These are phyloP conservation scores for Tichodroma muraria DNA, from an alignment of 2,113 vertebrate species.

Conservation along the genomic window DNA sequence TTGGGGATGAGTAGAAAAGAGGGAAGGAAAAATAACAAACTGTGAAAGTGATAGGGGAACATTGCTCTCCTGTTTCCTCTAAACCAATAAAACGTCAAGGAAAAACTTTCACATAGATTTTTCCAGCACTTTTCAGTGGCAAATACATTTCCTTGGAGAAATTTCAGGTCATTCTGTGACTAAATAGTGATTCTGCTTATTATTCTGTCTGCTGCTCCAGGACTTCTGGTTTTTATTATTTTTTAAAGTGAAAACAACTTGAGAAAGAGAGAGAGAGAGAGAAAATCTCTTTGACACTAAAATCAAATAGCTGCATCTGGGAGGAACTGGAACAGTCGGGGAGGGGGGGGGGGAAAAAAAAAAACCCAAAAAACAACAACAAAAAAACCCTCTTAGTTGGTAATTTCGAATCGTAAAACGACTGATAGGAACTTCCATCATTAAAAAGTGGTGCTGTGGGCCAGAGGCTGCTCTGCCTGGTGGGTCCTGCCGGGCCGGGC, in stretches of 20 bases:
- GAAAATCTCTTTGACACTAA: neutral
- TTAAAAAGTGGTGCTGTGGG: fast-evolving
- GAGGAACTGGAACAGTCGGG: neutral
- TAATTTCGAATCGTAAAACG: neutral
- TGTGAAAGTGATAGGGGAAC: neutral
- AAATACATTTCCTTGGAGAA: neutral
- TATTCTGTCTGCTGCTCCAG: neutral
- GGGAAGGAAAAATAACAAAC: neutral
- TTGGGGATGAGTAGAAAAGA: neutral
- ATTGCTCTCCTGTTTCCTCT: conserved; percentile 24
- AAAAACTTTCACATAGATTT: neutral
- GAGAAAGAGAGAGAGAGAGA: neutral
- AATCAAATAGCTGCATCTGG: neutral
- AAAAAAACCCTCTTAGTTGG: neutral
- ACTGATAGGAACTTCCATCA: fast-evolving
- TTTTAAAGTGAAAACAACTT: conserved; percentile 2
- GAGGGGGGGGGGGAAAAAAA: too few species aligned
- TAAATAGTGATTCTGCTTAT: neutral
- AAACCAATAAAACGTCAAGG: neutral
- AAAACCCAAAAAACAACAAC: neutral
- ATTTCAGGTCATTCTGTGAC: conserved; percentile 10
- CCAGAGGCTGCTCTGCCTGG: neutral
- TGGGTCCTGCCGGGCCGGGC: neutral
- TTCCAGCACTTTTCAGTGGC: neutral
- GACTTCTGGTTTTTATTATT: neutral